phyloP scores from a whole-genome alignment of 1,140 invertebrate species.

The Drosophila littoralis region DNA sequence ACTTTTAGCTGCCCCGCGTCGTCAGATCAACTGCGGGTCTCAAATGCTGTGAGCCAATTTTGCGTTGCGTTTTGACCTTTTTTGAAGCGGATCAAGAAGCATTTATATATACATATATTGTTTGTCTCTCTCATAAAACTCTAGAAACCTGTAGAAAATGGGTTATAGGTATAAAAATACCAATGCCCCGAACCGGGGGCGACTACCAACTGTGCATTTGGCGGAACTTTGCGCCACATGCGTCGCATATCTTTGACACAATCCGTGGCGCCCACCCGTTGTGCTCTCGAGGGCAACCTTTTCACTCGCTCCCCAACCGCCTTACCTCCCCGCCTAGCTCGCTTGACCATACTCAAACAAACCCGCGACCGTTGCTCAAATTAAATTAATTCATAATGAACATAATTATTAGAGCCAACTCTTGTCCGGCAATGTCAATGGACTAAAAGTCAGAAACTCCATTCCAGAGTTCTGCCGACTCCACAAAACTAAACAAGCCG shows the following conservation, averaged over 20 bases:
- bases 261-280: conserved; percentile 79
- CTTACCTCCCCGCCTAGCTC: neutral
- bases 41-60: conserved; percentile 64
- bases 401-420: conserved; percentile 72
- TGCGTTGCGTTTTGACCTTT: conserved; percentile 74
- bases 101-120: conserved; percentile 10
- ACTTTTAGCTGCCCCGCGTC: conserved; percentile 49
- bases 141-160: conserved; percentile 60
- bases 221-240: conserved; percentile 79
- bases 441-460: conserved; percentile 16
- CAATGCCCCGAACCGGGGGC: conserved; percentile 40
- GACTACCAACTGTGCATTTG: conserved; percentile 81
- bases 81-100: conserved; percentile 41
- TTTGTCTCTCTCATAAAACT: conserved; percentile 10
- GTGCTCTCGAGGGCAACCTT: conserved; percentile 76
- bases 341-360: conserved; percentile 2
- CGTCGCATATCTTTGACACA: conserved; percentile 81
- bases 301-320: conserved; percentile 36
- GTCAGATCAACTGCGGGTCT: conserved; percentile 30
- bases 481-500: neutral
- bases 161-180: conserved; percentile 66
- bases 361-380: conserved; percentile 52
- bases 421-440: conserved; percentile 48
- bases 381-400: conserved; percentile 82
- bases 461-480: neutral